Conservation (phyloP, 2,113 vertebrate species). For the Spizaetus ornatus region DNA sequence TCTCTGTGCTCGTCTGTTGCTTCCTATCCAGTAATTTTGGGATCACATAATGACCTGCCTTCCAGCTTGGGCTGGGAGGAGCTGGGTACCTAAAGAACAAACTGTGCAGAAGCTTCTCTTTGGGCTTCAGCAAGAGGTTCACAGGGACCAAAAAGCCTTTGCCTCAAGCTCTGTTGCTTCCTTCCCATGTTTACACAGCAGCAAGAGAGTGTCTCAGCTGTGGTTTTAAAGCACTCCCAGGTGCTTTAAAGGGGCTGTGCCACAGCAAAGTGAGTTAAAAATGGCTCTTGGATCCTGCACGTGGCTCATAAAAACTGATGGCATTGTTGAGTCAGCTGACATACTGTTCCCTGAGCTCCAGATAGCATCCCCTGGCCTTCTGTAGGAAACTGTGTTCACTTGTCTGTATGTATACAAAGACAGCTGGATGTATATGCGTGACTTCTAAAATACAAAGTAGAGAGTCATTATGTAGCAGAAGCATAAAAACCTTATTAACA, state of each 20-base stretch:
- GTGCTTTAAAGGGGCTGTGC: background rate
- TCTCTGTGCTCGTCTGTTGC: background rate
- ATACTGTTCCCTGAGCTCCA: background rate
- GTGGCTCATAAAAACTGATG: background rate
- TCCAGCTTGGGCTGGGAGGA: background rate
- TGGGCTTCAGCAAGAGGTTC: background rate
- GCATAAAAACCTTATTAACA: background rate
- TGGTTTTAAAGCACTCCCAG: background rate
- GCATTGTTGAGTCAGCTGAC: background rate
- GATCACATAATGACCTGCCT: background rate
- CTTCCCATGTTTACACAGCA: background rate
- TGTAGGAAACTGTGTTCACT: background rate
- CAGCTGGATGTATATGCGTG: background rate
- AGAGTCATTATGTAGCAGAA: background rate
- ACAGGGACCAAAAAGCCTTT: background rate
- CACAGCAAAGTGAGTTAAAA: background rate
- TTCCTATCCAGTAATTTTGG: background rate
- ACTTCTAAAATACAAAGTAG: background rate
- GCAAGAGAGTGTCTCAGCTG: background rate
- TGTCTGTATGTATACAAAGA: background rate
- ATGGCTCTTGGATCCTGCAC: background rate
- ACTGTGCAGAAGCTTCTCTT: background rate
- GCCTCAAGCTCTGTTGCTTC: background rate
- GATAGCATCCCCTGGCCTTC: background rate
- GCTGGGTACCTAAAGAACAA: background rate